Evolutionary conservation across 2,113 vertebrate genomes (phyloP).

Genomic region (Noctilio leporinus): DNA sequence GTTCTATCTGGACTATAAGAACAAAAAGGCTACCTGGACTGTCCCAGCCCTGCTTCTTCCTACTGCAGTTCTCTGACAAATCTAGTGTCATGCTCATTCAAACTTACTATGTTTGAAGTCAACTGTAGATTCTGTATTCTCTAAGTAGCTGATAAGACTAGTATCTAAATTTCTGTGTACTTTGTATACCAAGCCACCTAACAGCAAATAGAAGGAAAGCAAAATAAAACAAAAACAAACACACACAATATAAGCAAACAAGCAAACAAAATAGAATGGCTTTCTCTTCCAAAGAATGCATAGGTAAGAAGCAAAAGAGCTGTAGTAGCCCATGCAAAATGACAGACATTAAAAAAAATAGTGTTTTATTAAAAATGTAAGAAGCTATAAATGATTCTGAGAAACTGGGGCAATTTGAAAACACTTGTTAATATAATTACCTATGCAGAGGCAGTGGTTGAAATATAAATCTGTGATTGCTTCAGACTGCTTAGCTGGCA

Average conservation of each 20-base stretch:
- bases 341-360: not conserved
- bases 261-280: not conserved
- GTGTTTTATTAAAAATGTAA: slow-evolving; percentile 31
- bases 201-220: not conserved
- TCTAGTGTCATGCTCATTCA: not conserved
- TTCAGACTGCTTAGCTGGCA: slow-evolving; percentile 18
- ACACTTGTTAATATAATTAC: slow-evolving; percentile 33
- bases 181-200: not conserved
- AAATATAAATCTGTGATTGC: slow-evolving; percentile 17
- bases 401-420: slow-evolving; percentile 19
- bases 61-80: not conserved
- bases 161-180: not conserved
- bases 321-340: not conserved
- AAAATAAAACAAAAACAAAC: not conserved
- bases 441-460: not conserved
- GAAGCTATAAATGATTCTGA: slow-evolving; percentile 12
- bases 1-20: not conserved
- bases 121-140: not conserved
- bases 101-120: not conserved
- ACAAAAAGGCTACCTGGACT: not conserved
- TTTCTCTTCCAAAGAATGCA: not conserved
- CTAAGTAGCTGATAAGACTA: not conserved
- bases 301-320: not conserved
- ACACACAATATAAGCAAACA: not conserved
- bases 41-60: not conserved